A percentile compares a stretch with the other conserved stretches of the same genome.
Conservation (phyloP, 2,113 vertebrate species). For the Thinocorus orbignyianus region DNA sequence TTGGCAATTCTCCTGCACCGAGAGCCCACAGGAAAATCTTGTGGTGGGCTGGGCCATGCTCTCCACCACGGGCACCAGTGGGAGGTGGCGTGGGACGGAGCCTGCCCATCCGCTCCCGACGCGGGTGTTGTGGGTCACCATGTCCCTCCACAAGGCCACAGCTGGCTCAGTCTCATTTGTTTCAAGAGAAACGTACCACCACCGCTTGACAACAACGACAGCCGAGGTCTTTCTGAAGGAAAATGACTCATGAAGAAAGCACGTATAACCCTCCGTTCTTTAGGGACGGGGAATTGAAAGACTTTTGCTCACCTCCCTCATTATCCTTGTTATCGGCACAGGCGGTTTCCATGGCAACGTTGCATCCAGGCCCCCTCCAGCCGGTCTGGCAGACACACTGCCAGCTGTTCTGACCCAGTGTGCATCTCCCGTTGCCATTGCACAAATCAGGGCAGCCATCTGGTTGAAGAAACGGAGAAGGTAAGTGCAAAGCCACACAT, state of each 20-base stretch:
- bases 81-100: neutral
- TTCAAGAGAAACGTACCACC: neutral
- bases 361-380: slow-evolving; percentile 98
- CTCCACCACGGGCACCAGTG: accelerated
- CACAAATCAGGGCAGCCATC: slow-evolving; percentile 98
- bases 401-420: slow-evolving; percentile 98
- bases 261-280: neutral
- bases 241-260: neutral
- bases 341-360: slow-evolving; percentile 98
- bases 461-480: slow-evolving; percentile 82
- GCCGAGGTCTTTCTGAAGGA: neutral
- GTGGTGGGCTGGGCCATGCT: neutral
- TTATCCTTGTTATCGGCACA: slow-evolving; percentile 99
- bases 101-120: neutral
- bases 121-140: neutral
- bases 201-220: neutral
- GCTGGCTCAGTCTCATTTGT: neutral
- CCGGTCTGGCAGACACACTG: slow-evolving; percentile 98
- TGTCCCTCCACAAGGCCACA: neutral
- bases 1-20: accelerated
- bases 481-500: slow-evolving; percentile 68
- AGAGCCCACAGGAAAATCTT: neutral
- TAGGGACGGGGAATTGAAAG: slow-evolving; percentile 55
- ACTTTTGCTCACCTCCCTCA: slow-evolving; percentile 92
- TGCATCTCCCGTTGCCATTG: slow-evolving; percentile 97